Percentiles rank a stretch among this genome's conserved stretches.
These are phyloP conservation scores for Pogonomyrmex barbatus DNA, from an alignment of 1,140 invertebrate genomes.

Conservation along the genomic window DNA sequence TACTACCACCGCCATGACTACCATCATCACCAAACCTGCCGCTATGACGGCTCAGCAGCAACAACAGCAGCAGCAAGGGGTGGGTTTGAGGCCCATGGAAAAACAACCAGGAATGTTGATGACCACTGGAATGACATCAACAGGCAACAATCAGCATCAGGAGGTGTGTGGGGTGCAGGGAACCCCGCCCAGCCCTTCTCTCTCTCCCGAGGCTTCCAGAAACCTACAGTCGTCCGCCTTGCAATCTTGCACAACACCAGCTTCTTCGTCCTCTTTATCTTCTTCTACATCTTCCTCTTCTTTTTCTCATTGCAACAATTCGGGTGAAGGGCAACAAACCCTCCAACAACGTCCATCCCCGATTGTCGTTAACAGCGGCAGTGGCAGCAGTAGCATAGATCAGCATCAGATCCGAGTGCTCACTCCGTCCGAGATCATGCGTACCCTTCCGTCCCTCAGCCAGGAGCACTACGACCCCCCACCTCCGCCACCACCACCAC, in stretches of 20 bases:
- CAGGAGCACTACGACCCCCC: constrained; percentile 90
- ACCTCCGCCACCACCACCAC: constrained; percentile 81
- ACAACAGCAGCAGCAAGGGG: constrained; percentile 51
- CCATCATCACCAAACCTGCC: constrained; percentile 82
- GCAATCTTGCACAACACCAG: constrained; percentile 77
- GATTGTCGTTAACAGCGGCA: constrained; percentile 52
- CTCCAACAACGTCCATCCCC: constrained; percentile 70
- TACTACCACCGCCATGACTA: constrained; percentile 83
- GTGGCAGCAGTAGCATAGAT: constrained; percentile 73
- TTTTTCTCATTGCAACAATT: constrained; percentile 80
- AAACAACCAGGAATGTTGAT: constrained; percentile 53
- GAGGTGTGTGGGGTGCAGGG: constrained; percentile 86
- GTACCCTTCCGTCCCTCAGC: constrained; percentile 92
- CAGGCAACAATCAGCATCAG: constrained; percentile 81
- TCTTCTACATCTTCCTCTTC: constrained; percentile 63
- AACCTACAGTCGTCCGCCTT: constrained; percentile 78
- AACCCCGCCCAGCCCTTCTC: constrained; percentile 82
- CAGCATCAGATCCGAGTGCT: constrained; percentile 93
- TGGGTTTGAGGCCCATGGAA: constrained; percentile 35
- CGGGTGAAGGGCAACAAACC: constrained; percentile 80
- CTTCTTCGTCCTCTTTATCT: constrained; percentile 70
- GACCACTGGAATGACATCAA: constrained; percentile 67
- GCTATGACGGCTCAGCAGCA: constrained; percentile 51
- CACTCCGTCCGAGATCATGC: constrained; percentile 94
- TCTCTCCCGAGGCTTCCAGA: constrained; percentile 80